Conservation (phyloP, 2,113 vertebrate genomes). For the Phylloscopus trochiloides region DNA sequence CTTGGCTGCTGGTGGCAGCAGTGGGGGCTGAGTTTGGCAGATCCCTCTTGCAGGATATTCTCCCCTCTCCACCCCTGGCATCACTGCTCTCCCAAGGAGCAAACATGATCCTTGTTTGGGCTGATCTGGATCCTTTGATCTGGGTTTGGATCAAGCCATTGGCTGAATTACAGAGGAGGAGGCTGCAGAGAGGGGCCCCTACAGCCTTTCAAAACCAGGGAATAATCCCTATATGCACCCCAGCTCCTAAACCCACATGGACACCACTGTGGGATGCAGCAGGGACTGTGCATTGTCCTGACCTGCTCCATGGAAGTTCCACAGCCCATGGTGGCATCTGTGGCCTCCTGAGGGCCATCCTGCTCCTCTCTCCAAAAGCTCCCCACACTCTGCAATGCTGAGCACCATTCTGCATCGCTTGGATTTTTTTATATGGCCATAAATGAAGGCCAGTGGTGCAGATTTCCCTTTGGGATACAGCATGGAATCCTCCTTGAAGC, state of each 20-base stretch:
- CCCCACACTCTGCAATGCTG: fast-evolving
- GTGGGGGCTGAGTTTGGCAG: not conserved
- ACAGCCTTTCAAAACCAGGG: not conserved
- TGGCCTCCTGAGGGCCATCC: fast-evolving
- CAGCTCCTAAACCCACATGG: not conserved
- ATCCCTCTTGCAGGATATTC: not conserved
- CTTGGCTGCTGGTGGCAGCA: not conserved
- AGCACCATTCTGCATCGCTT: fast-evolving
- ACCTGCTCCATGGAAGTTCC: not conserved
- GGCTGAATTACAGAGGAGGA: not conserved
- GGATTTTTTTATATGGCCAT: not conserved
- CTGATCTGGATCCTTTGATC: fast-evolving
- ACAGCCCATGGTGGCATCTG: fast-evolving
- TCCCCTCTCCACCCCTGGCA: not conserved
- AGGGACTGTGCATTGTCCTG: fast-evolving
- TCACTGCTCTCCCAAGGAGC: not conserved
- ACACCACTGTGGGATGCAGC: not conserved
- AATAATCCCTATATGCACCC: fast-evolving
- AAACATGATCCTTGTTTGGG: fast-evolving
- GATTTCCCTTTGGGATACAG: not conserved
- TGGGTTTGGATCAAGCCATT: fast-evolving
- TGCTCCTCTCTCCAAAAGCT: not conserved
- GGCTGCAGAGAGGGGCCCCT: not conserved
- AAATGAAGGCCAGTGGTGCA: not conserved
- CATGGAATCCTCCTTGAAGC: fast-evolving